phyloP scores from a whole-genome alignment of 2,888 invertebrate genomes.

The Bibio marci region DNA sequence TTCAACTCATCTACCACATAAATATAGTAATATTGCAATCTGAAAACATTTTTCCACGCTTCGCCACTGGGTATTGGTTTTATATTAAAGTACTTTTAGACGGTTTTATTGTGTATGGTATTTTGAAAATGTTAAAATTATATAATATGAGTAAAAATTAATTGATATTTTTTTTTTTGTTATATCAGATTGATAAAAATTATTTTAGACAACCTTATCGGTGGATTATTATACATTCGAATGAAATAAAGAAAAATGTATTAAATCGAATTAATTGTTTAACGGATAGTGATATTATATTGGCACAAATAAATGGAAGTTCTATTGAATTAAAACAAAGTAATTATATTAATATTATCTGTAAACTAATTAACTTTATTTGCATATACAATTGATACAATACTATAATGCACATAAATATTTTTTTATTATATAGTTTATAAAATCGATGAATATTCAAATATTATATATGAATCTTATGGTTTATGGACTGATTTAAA shows the following conservation, averaged over 20 bases:
- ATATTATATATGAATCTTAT: not conserved
- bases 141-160: no score
- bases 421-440: not conserved
- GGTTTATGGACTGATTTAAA: not conserved
- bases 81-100: no score
- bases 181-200: not conserved
- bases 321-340: not conserved
- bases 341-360: not conserved
- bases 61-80: no score
- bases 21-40: no score
- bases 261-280: not conserved
- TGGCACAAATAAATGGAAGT: not conserved
- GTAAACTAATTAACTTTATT: not conserved
- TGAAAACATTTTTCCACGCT: no score
- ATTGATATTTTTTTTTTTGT: no score
- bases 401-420: not conserved
- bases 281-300: not conserved
- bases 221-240: not conserved
- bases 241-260: not conserved
- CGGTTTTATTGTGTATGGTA: no score
- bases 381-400: no score
- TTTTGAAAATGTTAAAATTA: no score
- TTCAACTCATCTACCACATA: no score
- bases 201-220: conserved; percentile 1
- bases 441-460: not conserved